A percentile compares a stretch with the other conserved stretches of the same genome.
These are phyloP conservation scores for Aporophyla nigra DNA, from an alignment of 2,888 invertebrate species.

Conservation along the genomic window DNA sequence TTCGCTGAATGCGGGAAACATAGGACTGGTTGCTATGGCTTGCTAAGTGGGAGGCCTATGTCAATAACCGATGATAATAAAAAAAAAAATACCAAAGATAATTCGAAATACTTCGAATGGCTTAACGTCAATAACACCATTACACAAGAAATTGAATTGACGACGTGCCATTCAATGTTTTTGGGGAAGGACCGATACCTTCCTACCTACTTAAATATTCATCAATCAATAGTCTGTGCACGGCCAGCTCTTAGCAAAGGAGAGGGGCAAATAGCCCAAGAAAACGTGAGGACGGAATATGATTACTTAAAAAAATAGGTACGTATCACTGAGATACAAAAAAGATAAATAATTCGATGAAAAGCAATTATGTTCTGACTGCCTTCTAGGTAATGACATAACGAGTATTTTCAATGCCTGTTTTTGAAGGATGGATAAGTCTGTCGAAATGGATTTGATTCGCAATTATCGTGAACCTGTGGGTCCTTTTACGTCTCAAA, in stretches of 20 bases:
- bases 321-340: not conserved
- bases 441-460: not conserved
- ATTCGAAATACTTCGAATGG: not conserved
- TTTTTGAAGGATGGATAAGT: not conserved
- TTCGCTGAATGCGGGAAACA: not conserved
- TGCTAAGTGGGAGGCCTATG: not conserved
- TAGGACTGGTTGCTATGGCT: not conserved
- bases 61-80: not conserved
- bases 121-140: conserved; percentile 4
- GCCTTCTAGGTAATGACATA: not conserved
- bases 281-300: not conserved
- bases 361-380: not conserved
- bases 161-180: conserved; percentile 13
- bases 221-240: conserved; percentile 25
- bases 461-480: too few species aligned
- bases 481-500: not conserved
- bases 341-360: not conserved
- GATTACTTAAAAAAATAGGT: not conserved
- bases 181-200: not conserved
- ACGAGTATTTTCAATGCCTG: not conserved
- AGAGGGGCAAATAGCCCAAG: not conserved
- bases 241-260: not conserved
- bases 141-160: conserved; percentile 34
- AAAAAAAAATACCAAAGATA: too few species aligned
- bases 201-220: conserved; percentile 37